These are phyloP conservation scores for Sebastes dallii DNA, from an alignment of 2,797 vertebrate species.

Conservation along the genomic window DNA sequence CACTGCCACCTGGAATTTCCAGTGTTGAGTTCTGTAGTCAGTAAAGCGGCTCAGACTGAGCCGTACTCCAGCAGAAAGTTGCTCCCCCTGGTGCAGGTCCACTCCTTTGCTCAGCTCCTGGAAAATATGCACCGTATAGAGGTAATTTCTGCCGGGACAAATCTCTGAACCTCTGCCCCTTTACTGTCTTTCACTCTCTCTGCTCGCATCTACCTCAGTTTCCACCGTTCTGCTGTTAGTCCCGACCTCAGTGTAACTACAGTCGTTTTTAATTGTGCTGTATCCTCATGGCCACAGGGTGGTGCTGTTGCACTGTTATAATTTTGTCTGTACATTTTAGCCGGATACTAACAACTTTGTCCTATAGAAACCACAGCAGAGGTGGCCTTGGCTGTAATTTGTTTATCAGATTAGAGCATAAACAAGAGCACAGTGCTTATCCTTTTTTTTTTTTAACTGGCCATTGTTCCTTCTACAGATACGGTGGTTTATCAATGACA, in stretches of 20 bases:
- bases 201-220: not conserved
- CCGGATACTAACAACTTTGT: not conserved
- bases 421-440: constrained; percentile 21
- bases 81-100: constrained; percentile 86
- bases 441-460: constrained; percentile 22
- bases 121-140: constrained; percentile 90
- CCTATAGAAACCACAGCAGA: constrained; percentile 16
- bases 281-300: constrained; percentile 56
- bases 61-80: constrained; percentile 51
- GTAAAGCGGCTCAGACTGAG: constrained; percentile 34
- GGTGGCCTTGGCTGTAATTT: constrained; percentile 24
- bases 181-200: not conserved
- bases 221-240: not conserved
- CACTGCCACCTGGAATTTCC: constrained; percentile 80
- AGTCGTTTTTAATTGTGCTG: constrained; percentile 25
- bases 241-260: not conserved
- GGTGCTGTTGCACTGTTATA: constrained; percentile 65
- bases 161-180: not conserved
- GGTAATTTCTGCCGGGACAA: constrained; percentile 74
- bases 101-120: constrained; percentile 88
- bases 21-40: constrained; percentile 53
- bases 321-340: not conserved
- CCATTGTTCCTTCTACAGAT: constrained; percentile 19
- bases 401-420: constrained; percentile 45
- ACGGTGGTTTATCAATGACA: constrained; percentile 33